Base-by-base conservation (phyloP, 2,113 vertebrate species). In the Syngnathoides biaculeatus region DNA sequence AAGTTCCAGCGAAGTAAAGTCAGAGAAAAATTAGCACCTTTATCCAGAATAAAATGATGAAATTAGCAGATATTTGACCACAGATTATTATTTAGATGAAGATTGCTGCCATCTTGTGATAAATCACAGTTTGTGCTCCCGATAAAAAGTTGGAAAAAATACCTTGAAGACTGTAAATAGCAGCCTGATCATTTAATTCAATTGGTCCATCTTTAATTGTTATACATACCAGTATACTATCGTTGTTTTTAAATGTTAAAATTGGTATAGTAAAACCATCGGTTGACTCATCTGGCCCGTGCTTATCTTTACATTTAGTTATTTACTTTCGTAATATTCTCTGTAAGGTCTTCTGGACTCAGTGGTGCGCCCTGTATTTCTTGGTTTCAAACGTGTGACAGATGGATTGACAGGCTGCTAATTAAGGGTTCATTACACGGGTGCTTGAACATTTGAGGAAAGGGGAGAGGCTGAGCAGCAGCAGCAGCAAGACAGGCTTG, bases 401-500 rank as follows among this genome's bases (percentile, higher is more conserved):
- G n/a, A 43, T 68, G 69, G 80, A 88, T 57, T 88, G 87, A 86
- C 79, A 68, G 88, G 71, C 72, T 89, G 71, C 72, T 89, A 80
- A 89, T 90, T 90, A 88, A 68, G 66, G 68, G 70, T 79, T 88
- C 73, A 88, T 91, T 89, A 89, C 77, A 87, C 63, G 75, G 66
- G 48, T 85, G 82, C 77, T 71, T 85, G 79, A 81, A 75, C 81
- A 72, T 74, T 63, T 68, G 77, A 72, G 75, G 64, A 69, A 66
- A 67, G 43, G 61, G 60, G 38, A 63, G 58, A 74, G 68, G 64
- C 71, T 77, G 27, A 9, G 24, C 48, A 71, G 76, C 71, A 81
- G 63, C 75, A 76, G 76, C 71, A 81, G 63, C 75, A 76, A 74
- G 60, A 47, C 66, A 26, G 64, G 56, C 62, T 48, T 56, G 69